Conservation (phyloP, 2,888 invertebrate species). For the Agriopis marginaria region DNA sequence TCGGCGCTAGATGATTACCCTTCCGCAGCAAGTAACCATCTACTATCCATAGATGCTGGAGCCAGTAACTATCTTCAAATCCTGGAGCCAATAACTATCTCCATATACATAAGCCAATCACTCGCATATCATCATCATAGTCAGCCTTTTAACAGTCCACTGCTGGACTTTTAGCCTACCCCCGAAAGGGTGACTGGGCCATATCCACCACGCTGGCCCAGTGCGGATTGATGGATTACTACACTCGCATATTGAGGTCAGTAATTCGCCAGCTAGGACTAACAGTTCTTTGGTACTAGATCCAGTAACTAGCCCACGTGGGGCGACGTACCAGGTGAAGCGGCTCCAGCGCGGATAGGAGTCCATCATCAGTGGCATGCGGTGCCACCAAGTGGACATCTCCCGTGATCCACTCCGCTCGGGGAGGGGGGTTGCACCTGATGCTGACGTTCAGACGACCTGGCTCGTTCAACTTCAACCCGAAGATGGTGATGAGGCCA, state of each 20-base stretch:
- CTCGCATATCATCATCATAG: no score
- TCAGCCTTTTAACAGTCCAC: no score
- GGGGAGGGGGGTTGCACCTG: constrained; percentile 90
- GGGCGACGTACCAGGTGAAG: constrained; percentile 61
- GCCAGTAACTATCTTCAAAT: not conserved
- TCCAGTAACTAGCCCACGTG: not conserved
- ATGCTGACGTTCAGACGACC: constrained; percentile 91
- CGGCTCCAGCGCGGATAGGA: constrained; percentile 58
- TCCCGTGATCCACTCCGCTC: constrained; percentile 89
- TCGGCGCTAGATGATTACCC: no score
- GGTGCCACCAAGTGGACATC: constrained; percentile 65
- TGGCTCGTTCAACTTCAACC: constrained; percentile 90
- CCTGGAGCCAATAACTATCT: not conserved
- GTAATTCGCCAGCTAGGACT: no score
- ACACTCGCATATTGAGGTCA: not conserved
- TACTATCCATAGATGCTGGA: no score
- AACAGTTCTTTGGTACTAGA: not conserved
- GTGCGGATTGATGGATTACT: no score
- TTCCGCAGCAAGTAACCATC: no score
- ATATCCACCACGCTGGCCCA: no score
- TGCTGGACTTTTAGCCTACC: no score
- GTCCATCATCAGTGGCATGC: constrained; percentile 51
- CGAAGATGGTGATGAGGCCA: constrained; percentile 88
- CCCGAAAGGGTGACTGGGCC: no score
- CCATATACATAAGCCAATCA: not conserved